Percentiles rank a stretch among this genome's conserved stretches.
Conservation (phyloP, 64 coral and sea anemone species). For the Trachythela sp. region DNA sequence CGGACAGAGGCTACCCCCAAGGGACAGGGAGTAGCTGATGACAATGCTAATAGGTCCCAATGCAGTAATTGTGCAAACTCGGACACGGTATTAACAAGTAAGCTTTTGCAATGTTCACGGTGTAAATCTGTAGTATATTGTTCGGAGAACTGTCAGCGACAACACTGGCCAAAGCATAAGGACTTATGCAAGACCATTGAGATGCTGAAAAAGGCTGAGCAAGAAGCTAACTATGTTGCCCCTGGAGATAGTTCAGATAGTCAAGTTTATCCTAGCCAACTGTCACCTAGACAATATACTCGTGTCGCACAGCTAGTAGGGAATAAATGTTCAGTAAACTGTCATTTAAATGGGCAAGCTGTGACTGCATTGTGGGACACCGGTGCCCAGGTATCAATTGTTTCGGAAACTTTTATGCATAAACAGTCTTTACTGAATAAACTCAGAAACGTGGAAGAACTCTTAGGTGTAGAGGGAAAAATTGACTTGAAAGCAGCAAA, state of each 20-base stretch:
- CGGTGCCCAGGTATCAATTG: slow-evolving; percentile 40
- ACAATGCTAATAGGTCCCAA: neutral
- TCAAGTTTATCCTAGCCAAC: neutral
- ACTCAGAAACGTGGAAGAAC: neutral
- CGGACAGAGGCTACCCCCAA: slow-evolving; percentile 35
- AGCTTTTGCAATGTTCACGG: neutral
- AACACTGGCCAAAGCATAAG: slow-evolving; percentile 36
- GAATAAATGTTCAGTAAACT: neutral
- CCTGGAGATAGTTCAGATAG: neutral
- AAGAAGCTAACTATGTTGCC: neutral
- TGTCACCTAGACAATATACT: neutral
- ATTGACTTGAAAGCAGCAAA: neutral
- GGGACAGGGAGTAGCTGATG: slow-evolving; percentile 40
- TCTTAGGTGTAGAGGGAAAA: no score
- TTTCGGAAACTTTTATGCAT: neutral
- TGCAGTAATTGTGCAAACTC: neutral
- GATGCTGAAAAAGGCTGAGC: neutral
- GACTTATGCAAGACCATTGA: slow-evolving; percentile 26
- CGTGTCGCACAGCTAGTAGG: neutral
- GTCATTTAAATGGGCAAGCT: neutral
- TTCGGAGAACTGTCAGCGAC: neutral
- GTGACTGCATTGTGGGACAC: slow-evolving; percentile 35
- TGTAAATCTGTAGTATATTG: slow-evolving; percentile 24
- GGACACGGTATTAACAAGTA: neutral
- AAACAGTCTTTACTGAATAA: neutral